phyloP scores from a whole-genome alignment of 2,888 invertebrate species.

The Hetaerina titia region DNA sequence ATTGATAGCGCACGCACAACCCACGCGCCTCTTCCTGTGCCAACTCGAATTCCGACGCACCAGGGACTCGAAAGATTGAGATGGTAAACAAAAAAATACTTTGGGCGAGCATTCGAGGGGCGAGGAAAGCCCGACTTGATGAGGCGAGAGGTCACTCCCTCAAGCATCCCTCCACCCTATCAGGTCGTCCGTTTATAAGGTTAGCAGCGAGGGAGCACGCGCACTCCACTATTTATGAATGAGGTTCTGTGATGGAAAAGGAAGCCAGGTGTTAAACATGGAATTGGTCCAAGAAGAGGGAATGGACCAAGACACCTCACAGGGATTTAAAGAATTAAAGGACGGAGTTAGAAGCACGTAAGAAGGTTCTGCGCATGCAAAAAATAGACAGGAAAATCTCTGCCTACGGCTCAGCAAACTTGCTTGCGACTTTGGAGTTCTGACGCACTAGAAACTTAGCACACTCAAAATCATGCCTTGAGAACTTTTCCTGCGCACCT shows the following conservation, averaged over 20 bases:
- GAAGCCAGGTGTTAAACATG: conserved; percentile 40
- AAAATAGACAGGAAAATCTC: no score
- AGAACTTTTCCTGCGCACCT: no score
- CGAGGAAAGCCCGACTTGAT: background rate
- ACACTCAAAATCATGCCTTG: no score
- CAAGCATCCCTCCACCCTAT: background rate
- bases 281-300: background rate
- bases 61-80: background rate
- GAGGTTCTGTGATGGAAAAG: background rate
- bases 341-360: no score
- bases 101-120: background rate
- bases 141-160: background rate
- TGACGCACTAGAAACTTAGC: no score
- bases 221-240: conserved; percentile 36
- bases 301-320: background rate
- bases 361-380: no score
- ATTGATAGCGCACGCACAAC: background rate
- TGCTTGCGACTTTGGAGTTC: no score
- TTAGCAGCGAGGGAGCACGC: background rate
- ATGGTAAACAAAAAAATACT: background rate
- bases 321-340: no score
- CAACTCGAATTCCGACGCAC: background rate
- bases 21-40: background rate
- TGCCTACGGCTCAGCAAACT: no score
- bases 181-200: background rate